phyloP scores from a whole-genome alignment of 2,113 vertebrate species.

The Bambusicola thoracicus region DNA sequence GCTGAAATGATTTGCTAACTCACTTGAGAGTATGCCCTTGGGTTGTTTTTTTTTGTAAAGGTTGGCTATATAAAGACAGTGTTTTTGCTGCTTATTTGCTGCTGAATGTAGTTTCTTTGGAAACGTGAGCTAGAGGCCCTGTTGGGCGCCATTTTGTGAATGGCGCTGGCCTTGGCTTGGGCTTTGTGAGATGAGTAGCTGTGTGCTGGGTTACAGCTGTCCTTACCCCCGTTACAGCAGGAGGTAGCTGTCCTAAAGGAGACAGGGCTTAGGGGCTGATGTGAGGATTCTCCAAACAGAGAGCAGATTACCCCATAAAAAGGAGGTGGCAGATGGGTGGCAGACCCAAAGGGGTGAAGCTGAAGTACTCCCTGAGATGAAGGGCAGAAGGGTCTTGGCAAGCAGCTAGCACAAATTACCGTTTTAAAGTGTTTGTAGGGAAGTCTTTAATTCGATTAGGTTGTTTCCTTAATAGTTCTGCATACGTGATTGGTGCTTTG shows the following conservation, averaged over 20 bases:
- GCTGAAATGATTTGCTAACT: background rate
- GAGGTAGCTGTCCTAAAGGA: background rate
- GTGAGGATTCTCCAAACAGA: background rate
- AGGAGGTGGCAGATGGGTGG: slow-evolving; percentile 21
- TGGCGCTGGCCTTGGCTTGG: fast-evolving
- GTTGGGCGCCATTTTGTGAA: background rate
- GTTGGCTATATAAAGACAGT: background rate
- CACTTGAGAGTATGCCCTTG: background rate
- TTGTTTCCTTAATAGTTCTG: background rate
- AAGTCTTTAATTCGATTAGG: slow-evolving; percentile 20
- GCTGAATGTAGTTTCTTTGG: background rate
- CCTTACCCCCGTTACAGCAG: background rate
- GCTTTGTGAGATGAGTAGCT: background rate
- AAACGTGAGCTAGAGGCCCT: background rate
- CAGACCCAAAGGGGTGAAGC: background rate
- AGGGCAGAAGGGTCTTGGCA: slow-evolving; percentile 11
- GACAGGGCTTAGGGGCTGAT: background rate
- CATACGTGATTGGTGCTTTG: background rate
- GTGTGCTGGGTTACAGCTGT: fast-evolving
- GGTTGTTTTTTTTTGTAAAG: background rate
- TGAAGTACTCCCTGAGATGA: background rate
- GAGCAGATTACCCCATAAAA: slow-evolving; percentile 3
- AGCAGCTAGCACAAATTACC: background rate
- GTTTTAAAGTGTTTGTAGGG: slow-evolving; percentile 4
- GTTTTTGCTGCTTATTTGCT: background rate